A percentile compares a stretch with the other conserved stretches of the same genome.
Evolutionary conservation across 2,888 invertebrate species (phyloP).

Genomic region (Arenicola marina): DNA sequence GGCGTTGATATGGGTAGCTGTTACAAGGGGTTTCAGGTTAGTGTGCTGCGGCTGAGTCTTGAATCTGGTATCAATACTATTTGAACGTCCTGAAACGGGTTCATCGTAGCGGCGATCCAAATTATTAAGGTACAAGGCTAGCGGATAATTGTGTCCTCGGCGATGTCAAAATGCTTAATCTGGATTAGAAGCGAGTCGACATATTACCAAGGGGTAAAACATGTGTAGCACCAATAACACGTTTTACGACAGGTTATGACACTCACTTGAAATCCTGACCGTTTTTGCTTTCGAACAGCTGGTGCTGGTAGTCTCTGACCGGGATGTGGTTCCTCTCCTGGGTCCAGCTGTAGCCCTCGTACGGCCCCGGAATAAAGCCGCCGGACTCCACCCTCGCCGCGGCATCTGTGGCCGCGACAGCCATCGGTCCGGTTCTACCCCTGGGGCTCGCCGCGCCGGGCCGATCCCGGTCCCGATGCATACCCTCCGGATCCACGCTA

Average conservation of each 20-base stretch:
- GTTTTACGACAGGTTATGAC: background rate
- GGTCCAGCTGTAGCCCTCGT: conserved; percentile 16
- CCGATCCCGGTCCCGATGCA: too few relatives aligned
- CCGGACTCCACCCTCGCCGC: background rate
- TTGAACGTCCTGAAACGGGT: too few relatives aligned
- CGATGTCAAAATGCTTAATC: background rate
- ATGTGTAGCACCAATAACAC: background rate
- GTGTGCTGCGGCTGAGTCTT: too few relatives aligned
- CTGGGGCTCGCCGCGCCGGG: conserved; percentile 38
- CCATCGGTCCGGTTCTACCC: conserved; percentile 28
- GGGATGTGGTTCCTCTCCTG: conserved; percentile 26
- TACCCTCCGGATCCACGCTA: conserved; percentile 47
- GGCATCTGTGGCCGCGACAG: conserved; percentile 3
- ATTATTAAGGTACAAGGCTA: background rate
- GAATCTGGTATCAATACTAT: too few relatives aligned
- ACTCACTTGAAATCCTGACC: conserved; percentile 33
- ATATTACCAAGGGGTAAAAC: background rate
- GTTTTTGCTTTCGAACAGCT: conserved; percentile 12
- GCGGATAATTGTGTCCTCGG: background rate
- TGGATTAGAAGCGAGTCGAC: background rate
- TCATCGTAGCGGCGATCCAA: too few relatives aligned
- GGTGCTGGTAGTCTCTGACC: conserved; percentile 23
- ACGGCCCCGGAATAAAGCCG: conserved; percentile 29
- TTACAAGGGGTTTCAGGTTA: background rate
- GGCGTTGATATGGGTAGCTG: background rate